These are phyloP conservation scores for Sebastes matsubarae DNA, from an alignment of 2,797 vertebrate genomes.

Conservation along the genomic window DNA sequence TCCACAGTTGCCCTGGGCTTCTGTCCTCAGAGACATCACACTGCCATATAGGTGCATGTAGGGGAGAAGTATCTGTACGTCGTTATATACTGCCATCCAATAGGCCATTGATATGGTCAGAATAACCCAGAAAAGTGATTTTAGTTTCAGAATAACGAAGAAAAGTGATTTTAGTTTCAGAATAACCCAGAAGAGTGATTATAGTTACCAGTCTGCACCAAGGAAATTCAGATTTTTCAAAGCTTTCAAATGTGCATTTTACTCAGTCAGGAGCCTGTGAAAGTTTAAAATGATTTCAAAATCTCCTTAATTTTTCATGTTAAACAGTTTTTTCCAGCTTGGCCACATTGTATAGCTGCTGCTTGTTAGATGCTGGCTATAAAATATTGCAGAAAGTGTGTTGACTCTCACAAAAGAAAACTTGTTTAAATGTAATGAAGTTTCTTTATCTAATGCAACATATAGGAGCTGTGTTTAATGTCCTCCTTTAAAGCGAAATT, in stretches of 20 bases:
- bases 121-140: neutral
- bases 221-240: neutral
- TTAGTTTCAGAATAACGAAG: neutral
- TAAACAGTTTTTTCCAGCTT: neutral
- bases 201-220: neutral
- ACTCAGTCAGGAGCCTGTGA: neutral
- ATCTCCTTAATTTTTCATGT: neutral
- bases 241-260: neutral
- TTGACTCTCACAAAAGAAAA: neutral
- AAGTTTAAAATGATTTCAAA: neutral
- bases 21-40: conserved; percentile 90
- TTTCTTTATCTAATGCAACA: neutral
- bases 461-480: neutral
- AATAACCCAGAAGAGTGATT: no score
- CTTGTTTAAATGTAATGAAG: neutral
- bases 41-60: conserved; percentile 63
- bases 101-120: neutral
- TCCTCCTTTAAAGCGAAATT: neutral
- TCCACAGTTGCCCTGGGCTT: conserved; percentile 84
- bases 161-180: no score
- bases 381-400: neutral
- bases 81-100: neutral
- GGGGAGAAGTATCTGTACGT: conserved; percentile 24
- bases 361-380: neutral
- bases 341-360: neutral